Base-by-base conservation (phyloP, 2,888 invertebrate species). In the Tanypteryx hageni region DNA sequence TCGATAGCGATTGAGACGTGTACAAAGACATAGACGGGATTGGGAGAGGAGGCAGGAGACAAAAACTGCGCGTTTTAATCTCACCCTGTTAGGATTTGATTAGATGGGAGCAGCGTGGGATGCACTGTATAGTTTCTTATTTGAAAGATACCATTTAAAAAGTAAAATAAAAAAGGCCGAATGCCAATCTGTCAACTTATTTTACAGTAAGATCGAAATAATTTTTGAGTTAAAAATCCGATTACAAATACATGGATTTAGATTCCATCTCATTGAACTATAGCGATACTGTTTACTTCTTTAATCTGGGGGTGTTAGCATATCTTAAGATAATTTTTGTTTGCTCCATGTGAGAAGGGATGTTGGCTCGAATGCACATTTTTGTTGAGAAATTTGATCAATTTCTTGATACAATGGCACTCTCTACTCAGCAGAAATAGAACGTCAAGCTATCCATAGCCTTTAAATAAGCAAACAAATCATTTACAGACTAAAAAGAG, bases 61-160 rank as follows among this genome's bases (percentile, higher is more conserved):
- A 27, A 22, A 76, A 13, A 27, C 11, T 27, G 76, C 76, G 27
- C 76, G 76, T 76, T 76, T 76, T 76, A n/a, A 76, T 76, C 76
- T 76, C 22, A 76, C 22, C 76, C 22, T 76, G 76, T 76, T 27
- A 76, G 13, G 27, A 76, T n/a, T 76, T 76, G 76, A 76, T 76
- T 76, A 76, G 76, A 22, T 76, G 22, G 11, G 76, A 76, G 27
- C 22, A 27, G 22, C 27, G 27, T 27, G 27, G 27, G 22, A 76
- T 76, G 76, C 76, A 27, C 22, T 10, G 18, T 18, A 18, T 22
- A 22, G 76, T 76, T 76, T 76, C 76, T 76, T 27, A 27, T 76
- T 76, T 76, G 13, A 44, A 27, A 16, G 76, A 76, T 76, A 27
- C 8, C 22, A 13, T 76, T 22, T 27, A 27, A 22, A 76, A 22